Evolutionary conservation across 2,888 invertebrate genomes (phyloP).

Genomic region (Dendrolimus houi): DNA sequence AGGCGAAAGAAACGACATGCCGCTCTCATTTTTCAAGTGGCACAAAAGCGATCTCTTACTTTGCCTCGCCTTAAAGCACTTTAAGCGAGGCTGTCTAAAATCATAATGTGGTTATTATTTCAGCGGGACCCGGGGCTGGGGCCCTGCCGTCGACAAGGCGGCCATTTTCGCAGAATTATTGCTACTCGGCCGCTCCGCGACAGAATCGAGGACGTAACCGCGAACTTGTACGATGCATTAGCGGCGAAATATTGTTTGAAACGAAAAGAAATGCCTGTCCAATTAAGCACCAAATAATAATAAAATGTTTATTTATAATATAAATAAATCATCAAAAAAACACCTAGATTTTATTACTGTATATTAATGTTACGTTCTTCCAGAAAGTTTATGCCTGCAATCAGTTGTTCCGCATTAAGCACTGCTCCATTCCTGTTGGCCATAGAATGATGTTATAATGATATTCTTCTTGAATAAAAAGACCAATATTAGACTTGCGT

Average conservation of each 20-base stretch:
- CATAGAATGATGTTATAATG: too few relatives aligned
- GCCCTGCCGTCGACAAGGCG: slow-evolving; percentile 66
- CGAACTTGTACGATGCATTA: slow-evolving; percentile 52
- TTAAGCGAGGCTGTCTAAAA: slow-evolving; percentile 61
- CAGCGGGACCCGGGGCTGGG: slow-evolving; percentile 51
- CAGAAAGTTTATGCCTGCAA: too few relatives aligned
- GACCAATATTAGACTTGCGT: too few relatives aligned
- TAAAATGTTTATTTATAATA: neutral
- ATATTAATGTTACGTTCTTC: too few relatives aligned
- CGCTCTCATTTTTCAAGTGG: slow-evolving; percentile 43
- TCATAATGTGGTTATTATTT: slow-evolving; percentile 72
- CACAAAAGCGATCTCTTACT: slow-evolving; percentile 43
- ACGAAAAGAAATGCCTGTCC: neutral
- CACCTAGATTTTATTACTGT: too few relatives aligned
- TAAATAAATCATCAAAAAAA: neutral
- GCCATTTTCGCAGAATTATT: slow-evolving; percentile 69
- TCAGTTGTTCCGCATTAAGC: too few relatives aligned
- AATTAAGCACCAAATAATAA: neutral
- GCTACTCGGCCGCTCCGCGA: slow-evolving; percentile 56
- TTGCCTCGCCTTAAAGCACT: slow-evolving; percentile 60
- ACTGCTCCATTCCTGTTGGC: too few relatives aligned
- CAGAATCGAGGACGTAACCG: slow-evolving; percentile 57
- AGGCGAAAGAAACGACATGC: slow-evolving; percentile 35
- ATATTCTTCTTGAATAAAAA: too few relatives aligned
- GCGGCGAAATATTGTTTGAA: slow-evolving; percentile 43